Base-by-base conservation (phyloP, 2,797 vertebrate genomes). In the Brachyrhaphis roseni region DNA sequence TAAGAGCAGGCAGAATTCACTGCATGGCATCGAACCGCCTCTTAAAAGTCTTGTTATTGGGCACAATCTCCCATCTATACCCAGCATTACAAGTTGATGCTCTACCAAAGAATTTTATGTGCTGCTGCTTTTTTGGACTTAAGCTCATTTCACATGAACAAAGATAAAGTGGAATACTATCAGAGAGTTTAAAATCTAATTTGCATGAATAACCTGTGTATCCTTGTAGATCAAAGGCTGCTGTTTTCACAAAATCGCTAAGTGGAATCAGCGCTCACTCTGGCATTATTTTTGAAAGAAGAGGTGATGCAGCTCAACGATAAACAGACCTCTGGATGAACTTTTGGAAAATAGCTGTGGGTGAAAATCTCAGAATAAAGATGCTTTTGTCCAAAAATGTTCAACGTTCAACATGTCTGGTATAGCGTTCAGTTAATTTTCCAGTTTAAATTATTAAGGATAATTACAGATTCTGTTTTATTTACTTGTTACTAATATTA, bases 151-250 rank as follows among this genome's bases (percentile, higher is more conserved):
- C 15, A 77, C 2, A 77, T 43, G 64, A 49, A 71, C 34, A 16
- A 20, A 34, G 36, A 71, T 55, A 43, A 78, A 45, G 66, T 78
- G 36, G 64, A 70, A 43, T 18, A 41, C 20, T 47, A 34, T 51
- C 28, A 26, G 15, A 16, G 39, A 39, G 49, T 55, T 55, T 57
- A 11, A 43, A 57, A 45, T 46, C 68, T 45, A 71, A 71, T 71
- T 45, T 12, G 43, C 68, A 28, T 71, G 43, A 71, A 71, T 28
- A 71, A 71, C 68, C 68, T 45, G 41, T 28, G 26, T 71, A 45
- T 75, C 41, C 41, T 28, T 18, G 26, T 45, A 55, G 74, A 75
- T 62, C n/a, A 62, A 62, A 75, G 55, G 55, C n/a, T 28, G 39
- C 26, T 26, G 34, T 59, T 45, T 41, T 75, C 51, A 28, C 36